Percentiles rank a stretch among this genome's conserved stretches.
Evolutionary conservation across 2,888 invertebrate species (phyloP).

Genomic region (Tenthredo amoena): DNA sequence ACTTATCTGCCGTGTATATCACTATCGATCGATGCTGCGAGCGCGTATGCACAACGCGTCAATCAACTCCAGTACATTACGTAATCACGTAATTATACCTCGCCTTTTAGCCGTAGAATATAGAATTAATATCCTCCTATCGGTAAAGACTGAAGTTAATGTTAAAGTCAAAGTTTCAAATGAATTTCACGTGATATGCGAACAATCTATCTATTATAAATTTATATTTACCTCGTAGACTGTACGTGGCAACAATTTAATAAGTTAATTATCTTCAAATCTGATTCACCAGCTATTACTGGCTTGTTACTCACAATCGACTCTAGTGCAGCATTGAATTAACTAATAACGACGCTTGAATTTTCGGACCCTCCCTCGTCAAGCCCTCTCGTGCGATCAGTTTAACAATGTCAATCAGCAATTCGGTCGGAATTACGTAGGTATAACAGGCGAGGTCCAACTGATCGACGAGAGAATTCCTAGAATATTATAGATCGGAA

Average conservation of each 20-base stretch:
- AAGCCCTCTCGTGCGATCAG: neutral
- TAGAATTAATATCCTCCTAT: neutral
- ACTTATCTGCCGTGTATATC: conserved; percentile 1
- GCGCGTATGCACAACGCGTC: conserved; percentile 25
- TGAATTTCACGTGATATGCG: neutral
- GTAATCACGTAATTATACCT: conserved; percentile 24
- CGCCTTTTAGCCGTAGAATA: conserved; percentile 5
- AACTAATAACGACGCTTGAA: conserved; percentile 8
- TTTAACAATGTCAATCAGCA: conserved; percentile 20
- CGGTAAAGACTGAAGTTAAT: neutral
- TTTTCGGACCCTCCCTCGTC: neutral
- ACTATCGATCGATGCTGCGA: neutral
- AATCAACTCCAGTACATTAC: conserved; percentile 11
- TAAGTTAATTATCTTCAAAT: conserved; percentile 14
- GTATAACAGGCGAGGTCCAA: neutral
- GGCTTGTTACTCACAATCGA: conserved; percentile 28
- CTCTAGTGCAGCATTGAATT: neutral
- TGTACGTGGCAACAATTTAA: neutral
- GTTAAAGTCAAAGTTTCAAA: neutral
- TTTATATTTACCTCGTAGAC: neutral
- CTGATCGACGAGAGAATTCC: neutral
- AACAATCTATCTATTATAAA: neutral
- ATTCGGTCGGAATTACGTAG: neutral
- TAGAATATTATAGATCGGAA: neutral
- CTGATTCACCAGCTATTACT: conserved; percentile 8